Evolutionary conservation across 30 jellyfish, hydroid and myxozoan species (phyloP).

Genomic region (Turritopsis dohrnii): DNA sequence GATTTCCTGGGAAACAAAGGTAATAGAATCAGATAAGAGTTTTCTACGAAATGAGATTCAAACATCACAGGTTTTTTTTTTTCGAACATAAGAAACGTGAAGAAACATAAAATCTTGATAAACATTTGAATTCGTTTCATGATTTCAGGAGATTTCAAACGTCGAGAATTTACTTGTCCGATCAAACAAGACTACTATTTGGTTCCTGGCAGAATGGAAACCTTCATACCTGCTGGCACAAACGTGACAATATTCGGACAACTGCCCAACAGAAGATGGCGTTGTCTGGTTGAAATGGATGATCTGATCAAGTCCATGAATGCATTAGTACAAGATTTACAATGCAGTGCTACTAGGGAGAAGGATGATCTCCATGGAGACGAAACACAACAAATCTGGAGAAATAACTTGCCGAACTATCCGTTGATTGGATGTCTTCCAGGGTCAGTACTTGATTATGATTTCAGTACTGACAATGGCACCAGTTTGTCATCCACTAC

Average conservation of each 20-base stretch:
- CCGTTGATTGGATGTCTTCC: constrained; percentile 34
- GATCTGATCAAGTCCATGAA: constrained; percentile 60
- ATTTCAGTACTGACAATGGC: neutral
- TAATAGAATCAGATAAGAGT: neutral
- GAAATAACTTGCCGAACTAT: constrained; percentile 22
- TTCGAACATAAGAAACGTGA: no score
- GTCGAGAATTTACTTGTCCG: constrained; percentile 42
- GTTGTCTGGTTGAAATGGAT: constrained; percentile 77
- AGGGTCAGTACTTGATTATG: constrained; percentile 1
- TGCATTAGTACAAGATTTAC: constrained; percentile 41
- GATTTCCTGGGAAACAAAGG: constrained; percentile 38
- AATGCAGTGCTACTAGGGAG: neutral
- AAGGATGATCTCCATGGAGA: neutral
- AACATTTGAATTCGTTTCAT: no score
- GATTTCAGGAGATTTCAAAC: neutral
- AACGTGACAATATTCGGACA: constrained; percentile 80
- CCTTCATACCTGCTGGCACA: constrained; percentile 65
- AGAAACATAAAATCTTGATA: no score
- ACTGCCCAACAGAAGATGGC: constrained; percentile 72
- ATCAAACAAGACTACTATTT: constrained; percentile 58
- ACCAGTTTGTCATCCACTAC: neutral
- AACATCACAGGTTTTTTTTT: no score
- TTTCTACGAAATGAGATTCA: no score
- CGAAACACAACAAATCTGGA: neutral
- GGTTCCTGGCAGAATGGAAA: constrained; percentile 73